A percentile compares a stretch with the other conserved stretches of the same genome.
phyloP scores from a whole-genome alignment of 2,797 vertebrate genomes.

The Pagetopsis macropterus region DNA sequence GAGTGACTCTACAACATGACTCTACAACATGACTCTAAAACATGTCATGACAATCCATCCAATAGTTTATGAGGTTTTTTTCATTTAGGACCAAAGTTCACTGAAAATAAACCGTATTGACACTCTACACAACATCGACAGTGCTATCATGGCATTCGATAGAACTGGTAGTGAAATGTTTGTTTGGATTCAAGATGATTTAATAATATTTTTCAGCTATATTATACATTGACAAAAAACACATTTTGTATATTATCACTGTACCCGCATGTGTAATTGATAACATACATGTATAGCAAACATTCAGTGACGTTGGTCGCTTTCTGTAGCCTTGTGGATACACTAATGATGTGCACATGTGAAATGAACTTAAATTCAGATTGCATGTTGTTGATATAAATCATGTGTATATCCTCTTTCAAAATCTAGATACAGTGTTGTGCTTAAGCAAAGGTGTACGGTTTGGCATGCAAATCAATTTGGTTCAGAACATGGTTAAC shows the following conservation, averaged over 20 bases:
- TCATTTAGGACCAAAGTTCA: not conserved
- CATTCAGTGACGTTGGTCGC: not conserved
- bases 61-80: not conserved
- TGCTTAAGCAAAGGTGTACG: conserved; percentile 30
- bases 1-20: too few species aligned
- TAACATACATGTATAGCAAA: not conserved
- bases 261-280: not conserved
- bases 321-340: conserved; percentile 4
- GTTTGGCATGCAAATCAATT: conserved; percentile 53
- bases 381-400: conserved; percentile 51
- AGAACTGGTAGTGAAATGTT: not conserved
- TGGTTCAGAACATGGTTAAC: conserved; percentile 40
- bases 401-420: conserved; percentile 13
- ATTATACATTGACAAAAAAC: not conserved
- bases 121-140: not conserved
- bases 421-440: conserved; percentile 33
- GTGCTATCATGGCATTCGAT: not conserved
- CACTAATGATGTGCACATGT: conserved; percentile 32
- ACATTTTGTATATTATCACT: not conserved
- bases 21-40: too few species aligned
- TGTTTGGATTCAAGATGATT: conserved; percentile 1
- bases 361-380: conserved; percentile 34
- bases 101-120: not conserved
- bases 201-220: not conserved
- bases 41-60: not conserved